phyloP scores from a whole-genome alignment of 2,888 invertebrate species.

The Dryococelus australis region DNA sequence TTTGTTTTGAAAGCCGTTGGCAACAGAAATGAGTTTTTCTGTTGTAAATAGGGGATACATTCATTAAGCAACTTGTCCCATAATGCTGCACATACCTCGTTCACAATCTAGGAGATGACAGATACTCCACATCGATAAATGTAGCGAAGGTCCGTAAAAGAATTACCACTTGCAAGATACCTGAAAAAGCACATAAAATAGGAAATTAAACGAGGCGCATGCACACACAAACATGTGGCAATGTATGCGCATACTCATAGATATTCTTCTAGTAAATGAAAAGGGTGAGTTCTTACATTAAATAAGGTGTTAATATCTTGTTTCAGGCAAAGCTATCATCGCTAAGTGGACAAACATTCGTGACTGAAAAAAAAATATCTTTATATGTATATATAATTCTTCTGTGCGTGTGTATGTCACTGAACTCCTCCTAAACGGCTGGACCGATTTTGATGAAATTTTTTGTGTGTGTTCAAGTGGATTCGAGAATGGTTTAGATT shows the following conservation, averaged over 20 bases:
- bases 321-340: neutral
- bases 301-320: neutral
- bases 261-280: too few relatives aligned
- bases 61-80: neutral
- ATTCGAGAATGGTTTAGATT: too few relatives aligned
- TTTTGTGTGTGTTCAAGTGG: too few relatives aligned
- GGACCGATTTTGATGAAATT: too few relatives aligned
- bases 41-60: neutral
- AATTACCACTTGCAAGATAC: neutral
- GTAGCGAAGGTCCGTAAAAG: neutral
- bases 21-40: too few relatives aligned
- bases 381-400: too few relatives aligned
- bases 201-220: neutral
- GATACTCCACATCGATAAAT: conserved; percentile 2
- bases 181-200: neutral
- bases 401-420: too few relatives aligned
- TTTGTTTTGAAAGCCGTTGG: too few relatives aligned
- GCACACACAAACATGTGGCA: neutral
- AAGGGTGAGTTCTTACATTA: neutral
- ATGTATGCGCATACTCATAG: too few relatives aligned
- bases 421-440: too few relatives aligned
- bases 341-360: neutral
- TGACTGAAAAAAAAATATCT: neutral
- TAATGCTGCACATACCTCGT: neutral
- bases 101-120: neutral